Percentiles rank a stretch among this genome's conserved stretches.
Conservation (phyloP, 2,888 invertebrate genomes). For the Lithophane leautieri region DNA sequence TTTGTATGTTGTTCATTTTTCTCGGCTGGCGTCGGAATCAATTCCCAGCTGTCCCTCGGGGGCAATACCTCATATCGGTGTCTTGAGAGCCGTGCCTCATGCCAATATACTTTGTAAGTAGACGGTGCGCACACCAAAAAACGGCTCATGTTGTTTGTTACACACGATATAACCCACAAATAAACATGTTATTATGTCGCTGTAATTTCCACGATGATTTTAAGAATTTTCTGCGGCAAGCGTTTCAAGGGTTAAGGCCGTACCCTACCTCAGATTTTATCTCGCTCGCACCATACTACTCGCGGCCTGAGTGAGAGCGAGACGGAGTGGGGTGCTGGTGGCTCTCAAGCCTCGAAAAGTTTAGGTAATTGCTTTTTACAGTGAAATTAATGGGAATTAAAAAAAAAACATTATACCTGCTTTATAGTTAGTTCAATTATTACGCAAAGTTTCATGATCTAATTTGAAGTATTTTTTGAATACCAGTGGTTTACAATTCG, state of each 20-base stretch:
- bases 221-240: slow-evolving; percentile 34
- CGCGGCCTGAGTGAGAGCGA: too few species aligned
- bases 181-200: slow-evolving; percentile 54
- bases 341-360: too few species aligned
- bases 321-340: too few species aligned
- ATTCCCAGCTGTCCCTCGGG: slow-evolving; percentile 73
- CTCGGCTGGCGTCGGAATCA: slow-evolving; percentile 73
- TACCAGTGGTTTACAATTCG: too few species aligned
- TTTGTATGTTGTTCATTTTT: slow-evolving; percentile 72
- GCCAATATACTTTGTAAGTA: slow-evolving; percentile 64
- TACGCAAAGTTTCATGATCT: too few species aligned
- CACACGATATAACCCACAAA: slow-evolving; percentile 44
- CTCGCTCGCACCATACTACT: too few species aligned
- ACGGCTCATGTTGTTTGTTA: slow-evolving; percentile 49
- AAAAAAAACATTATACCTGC: too few species aligned
- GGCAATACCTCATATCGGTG: slow-evolving; percentile 75
- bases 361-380: too few species aligned
- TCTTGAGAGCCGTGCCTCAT: slow-evolving; percentile 67
- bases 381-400: too few species aligned
- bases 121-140: slow-evolving; percentile 51
- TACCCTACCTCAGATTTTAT: too few species aligned
- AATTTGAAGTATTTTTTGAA: too few species aligned
- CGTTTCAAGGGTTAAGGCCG: slow-evolving; percentile 31
- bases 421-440: too few species aligned
- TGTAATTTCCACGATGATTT: slow-evolving; percentile 28